Conservation (phyloP, 2,797 vertebrate genomes). For the Anniella stebbinsi region DNA sequence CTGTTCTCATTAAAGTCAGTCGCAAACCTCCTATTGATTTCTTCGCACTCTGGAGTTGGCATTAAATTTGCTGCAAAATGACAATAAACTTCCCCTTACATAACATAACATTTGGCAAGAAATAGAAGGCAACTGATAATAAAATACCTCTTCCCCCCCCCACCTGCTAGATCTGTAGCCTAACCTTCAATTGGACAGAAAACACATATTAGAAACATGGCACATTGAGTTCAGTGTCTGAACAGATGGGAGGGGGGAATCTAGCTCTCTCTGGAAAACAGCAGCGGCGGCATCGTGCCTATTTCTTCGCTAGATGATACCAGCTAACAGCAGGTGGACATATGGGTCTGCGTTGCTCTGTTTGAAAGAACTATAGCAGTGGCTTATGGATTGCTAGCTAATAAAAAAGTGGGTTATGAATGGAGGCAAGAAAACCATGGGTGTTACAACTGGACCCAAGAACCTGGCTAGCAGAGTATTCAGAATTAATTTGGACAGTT, state of each 20-base stretch:
- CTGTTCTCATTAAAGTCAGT: neutral
- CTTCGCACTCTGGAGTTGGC: neutral
- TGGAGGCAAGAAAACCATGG: neutral
- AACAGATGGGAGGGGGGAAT: conserved; percentile 10
- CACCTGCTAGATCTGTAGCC: neutral
- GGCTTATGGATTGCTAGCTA: neutral
- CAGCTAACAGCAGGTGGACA: neutral
- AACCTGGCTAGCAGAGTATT: neutral
- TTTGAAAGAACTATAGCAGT: neutral
- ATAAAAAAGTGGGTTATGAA: neutral
- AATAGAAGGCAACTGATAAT: neutral
- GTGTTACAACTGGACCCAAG: neutral
- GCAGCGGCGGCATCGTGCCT: neutral
- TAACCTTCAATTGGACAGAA: conserved; percentile 6
- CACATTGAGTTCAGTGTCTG: neutral
- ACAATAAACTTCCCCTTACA: neutral
- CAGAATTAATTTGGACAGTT: neutral
- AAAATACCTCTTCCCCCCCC: neutral
- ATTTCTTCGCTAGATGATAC: neutral
- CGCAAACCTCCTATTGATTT: conserved; percentile 28
- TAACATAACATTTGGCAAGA: conserved; percentile 8
- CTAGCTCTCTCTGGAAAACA: neutral
- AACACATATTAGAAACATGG: neutral
- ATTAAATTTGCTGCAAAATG: neutral
- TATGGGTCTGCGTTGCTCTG: neutral